Base-by-base conservation (phyloP, 2,888 invertebrate species). In the Eupithecia subfuscata region DNA sequence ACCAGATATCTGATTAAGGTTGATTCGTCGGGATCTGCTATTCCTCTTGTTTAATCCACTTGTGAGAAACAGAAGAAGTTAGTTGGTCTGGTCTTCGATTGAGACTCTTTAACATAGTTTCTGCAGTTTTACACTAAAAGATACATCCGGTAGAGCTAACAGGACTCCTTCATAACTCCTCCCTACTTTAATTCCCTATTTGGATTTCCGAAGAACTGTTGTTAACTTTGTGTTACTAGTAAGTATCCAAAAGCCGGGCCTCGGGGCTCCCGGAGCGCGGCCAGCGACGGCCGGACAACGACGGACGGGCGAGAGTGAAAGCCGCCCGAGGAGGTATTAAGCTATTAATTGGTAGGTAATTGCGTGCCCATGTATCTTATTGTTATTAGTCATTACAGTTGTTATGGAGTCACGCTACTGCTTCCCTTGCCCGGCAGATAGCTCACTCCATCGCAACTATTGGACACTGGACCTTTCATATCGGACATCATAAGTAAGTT, bases 321-420 rank as follows among this genome's bases (percentile, higher is more conserved):
- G 78, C 75, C 67, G 71, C 74, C 70, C 73, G 75, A 80, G 81
- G 78, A 63, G 75, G 71, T 72, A 74, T 77, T 77, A 77, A 70
- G 81, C 79, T 84, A 86, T 89, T 90, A 90, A 90, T 91, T 88
- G 90, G 87, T 84, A 83, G 85, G 87, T 89, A 90, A 89, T 87
- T 83, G 88, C 82, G 84, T 84, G 80, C 76, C 74, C 80, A 78
- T n/a, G n/a, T n/a, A n/a, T 76, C 76, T 68, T 52, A 79, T 78
- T 73, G 76, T 74, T 76, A 77, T 78, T 75, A 65, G 34, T 65
- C 37, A 65, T 65, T 65, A 78, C 30, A 73, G 63, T 71, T 34
- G 77, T 76, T 77, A 70, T 45, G 75, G 68, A 71, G 76, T 78
- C 82, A 83, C 82, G 82, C 82, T 82, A 83, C 82, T 70, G 82